Base-by-base conservation (phyloP, 2,888 invertebrate species). In the Dicycla oo region DNA sequence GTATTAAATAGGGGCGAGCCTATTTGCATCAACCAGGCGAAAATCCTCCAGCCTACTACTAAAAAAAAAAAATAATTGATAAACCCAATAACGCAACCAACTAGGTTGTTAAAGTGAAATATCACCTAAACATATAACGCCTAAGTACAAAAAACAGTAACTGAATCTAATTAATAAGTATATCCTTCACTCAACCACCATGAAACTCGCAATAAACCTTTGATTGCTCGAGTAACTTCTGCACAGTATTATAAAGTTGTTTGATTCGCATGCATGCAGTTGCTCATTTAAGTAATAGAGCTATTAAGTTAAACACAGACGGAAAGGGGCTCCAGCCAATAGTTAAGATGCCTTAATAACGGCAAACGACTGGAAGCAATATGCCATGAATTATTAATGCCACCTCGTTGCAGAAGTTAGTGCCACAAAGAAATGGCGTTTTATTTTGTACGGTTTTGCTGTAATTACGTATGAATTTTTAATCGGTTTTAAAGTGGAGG, bases 261-360 rank as follows among this genome's bases (percentile, higher is more conserved):
- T 88, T 74, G 84, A 88, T 85, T 91, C 86, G 84, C 87, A 87
- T 88, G 88, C 88, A 87, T 87, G 83, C 85, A 87, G 80, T 85
- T 85, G 76, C 86, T 90, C 86, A 92, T 93, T 93, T 90, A 78
- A 88, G 88, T 92, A 94, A 94, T 93, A 91, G 92, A 93, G 92
- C 90, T 86, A 93, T 94, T 93, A 92, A 86, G 81, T 90, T 91
- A 91, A 93, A 90, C 84, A 88, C 84, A 89, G 87, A 85, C 87
- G 87, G 86, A 70, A 83, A 84, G 80, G 80, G 80, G 84, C 82
- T 84, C 82, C 86, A 87, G 87, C 88, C 90, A 89, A 92, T 92
- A 90, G 83, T 88, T 82, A 82, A 88, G 88, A 90, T 89, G 84
- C 88, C 87, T 88, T 88, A 87, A 87, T 89, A 90, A 88, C 87